Base-by-base conservation (phyloP, 2,113 vertebrate species). In the Corythaeola cristata region DNA sequence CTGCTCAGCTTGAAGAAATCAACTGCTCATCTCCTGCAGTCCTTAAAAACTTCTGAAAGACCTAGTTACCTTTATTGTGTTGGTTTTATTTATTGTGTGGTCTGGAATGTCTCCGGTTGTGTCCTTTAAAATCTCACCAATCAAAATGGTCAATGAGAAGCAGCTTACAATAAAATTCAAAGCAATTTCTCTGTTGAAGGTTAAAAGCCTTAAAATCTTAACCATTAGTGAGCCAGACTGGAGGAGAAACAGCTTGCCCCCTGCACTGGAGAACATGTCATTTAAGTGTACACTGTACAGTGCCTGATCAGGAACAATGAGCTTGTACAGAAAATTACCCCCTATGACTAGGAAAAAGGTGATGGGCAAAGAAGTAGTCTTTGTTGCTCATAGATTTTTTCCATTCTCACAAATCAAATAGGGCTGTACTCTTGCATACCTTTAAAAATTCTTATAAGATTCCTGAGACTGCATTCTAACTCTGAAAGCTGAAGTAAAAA, bases 1-100 rank as follows among this genome's bases (percentile, higher is more conserved):
- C 12, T 92, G 58, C 83, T 94, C 86, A 95, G 56, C 90, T 95
- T 89, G 76, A 94, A 88, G 85, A 77, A 92, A 89, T 66, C 64
- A 96, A 82, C 89, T 94, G 76, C 90, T 95, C 39, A 75, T 96
- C 91, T 96, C 52, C 87, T 87, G 69, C 50, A 90, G 66, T 90
- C 47, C 60, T 79, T 71, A 12, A 13, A 86, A 33, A n/a, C 53
- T 82, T 91, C 52, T 64, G 50, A 78, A 82, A 76, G 53, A 68
- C 22, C 24, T 75, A 26, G 74, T 85, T 89, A 62, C 41, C 35
- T 58, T 87, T 64, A 47, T 39, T 80, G 47, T 55, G 4, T 63
- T 81, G 27, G 45, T 1, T 90, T 87, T 80, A 59, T 88, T 85
- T 90, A 33, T 90, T 72, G 12, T 21, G 21, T 39, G 26, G 55